Percentiles rank a stretch among this genome's conserved stretches.
These are phyloP conservation scores for Ctenodactylus gundi DNA, from an alignment of 2,113 vertebrate genomes.

Conservation along the genomic window DNA sequence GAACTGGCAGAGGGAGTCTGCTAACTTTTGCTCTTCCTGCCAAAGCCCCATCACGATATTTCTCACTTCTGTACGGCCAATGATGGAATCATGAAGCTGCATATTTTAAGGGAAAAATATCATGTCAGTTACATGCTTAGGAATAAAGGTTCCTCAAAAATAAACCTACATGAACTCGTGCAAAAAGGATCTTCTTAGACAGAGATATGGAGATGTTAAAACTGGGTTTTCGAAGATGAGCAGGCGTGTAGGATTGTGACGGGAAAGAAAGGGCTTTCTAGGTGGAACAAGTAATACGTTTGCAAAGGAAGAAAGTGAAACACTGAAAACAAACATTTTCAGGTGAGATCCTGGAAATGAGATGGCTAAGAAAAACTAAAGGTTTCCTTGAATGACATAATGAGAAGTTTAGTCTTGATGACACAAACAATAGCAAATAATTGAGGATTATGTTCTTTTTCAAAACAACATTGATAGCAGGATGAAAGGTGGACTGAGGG, in stretches of 20 bases:
- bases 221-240: not conserved
- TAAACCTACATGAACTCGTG: not conserved
- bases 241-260: not conserved
- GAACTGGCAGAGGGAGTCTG: not conserved
- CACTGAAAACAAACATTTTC: not conserved
- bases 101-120: conserved; percentile 41
- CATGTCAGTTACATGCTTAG: not conserved
- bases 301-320: not conserved
- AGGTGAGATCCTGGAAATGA: not conserved
- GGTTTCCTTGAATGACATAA: not conserved
- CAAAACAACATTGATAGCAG: not conserved
- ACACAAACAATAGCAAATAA: not conserved
- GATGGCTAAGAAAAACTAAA: not conserved
- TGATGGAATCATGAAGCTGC: not conserved
- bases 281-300: not conserved
- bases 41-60: not conserved
- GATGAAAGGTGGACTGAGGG: not conserved
- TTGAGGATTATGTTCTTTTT: not conserved
- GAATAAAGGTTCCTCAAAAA: not conserved
- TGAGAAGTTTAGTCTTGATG: not conserved
- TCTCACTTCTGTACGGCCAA: not conserved
- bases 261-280: not conserved
- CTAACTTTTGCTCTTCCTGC: not conserved
- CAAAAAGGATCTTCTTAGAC: not conserved
- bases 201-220: not conserved